Evolutionary conservation across 2,113 vertebrate genomes (phyloP).

Genomic region (Ivindomyrus marchei): DNA sequence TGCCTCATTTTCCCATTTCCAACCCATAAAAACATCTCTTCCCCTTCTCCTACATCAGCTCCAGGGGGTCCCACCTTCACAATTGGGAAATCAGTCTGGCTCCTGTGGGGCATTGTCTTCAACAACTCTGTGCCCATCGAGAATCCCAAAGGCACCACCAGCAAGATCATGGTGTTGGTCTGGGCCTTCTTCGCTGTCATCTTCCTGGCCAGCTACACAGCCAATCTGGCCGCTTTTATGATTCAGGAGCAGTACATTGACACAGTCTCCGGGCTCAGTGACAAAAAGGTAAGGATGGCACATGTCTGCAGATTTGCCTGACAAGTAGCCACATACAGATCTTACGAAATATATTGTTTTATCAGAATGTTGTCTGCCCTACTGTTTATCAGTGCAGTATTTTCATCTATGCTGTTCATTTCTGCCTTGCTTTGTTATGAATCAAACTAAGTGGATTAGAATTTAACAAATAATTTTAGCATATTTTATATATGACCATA

Average conservation of each 20-base stretch:
- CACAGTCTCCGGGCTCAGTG: conserved; percentile 91
- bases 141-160: conserved; percentile 95
- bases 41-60: conserved; percentile 49
- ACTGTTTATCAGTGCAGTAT: neutral
- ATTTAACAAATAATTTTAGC: neutral
- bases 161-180: conserved; percentile 97
- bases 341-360: neutral
- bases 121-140: conserved; percentile 98
- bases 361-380: neutral
- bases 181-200: conserved; percentile 99
- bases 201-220: conserved; percentile 95
- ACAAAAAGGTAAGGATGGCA: conserved; percentile 80
- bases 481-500: neutral
- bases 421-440: neutral
- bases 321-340: neutral
- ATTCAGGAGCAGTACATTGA: conserved; percentile 99
- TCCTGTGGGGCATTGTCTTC: conserved; percentile 96
- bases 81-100: conserved; percentile 94
- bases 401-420: neutral
- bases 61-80: conserved; percentile 89
- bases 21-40: neutral
- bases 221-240: conserved; percentile 97
- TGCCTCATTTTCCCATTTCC: neutral
- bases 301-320: no score
- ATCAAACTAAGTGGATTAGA: neutral